Conservation (phyloP, 1,140 invertebrate genomes). For the Zaprionus taronus region DNA sequence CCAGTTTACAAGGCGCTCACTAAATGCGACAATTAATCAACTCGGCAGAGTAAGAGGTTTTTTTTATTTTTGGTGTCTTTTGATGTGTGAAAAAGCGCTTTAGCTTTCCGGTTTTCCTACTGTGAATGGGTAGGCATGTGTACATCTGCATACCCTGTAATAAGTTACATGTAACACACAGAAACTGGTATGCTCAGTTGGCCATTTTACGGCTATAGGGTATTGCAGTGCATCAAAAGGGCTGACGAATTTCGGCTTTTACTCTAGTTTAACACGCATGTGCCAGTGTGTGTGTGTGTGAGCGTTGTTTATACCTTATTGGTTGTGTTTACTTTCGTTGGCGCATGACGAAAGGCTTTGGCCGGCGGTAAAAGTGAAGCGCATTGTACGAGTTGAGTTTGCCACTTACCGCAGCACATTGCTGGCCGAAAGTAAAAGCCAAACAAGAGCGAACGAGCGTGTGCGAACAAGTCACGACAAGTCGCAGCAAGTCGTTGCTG, state of each 20-base stretch:
- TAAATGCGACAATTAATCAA: not conserved
- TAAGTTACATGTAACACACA: no score
- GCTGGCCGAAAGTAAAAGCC: constrained; percentile 71
- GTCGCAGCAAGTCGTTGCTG: not conserved
- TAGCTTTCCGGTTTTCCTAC: not conserved
- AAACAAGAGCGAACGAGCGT: constrained; percentile 14
- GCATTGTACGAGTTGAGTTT: constrained; percentile 12
- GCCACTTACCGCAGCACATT: constrained; percentile 30
- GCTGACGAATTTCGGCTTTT: not conserved
- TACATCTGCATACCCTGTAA: no score
- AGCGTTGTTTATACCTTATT: constrained; percentile 19
- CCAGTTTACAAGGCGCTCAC: not conserved
- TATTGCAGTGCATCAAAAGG: not conserved
- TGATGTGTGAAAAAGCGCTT: not conserved
- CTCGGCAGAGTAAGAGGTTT: not conserved
- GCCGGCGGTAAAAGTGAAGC: constrained; percentile 39
- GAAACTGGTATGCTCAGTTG: not conserved
- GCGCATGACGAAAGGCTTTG: constrained; percentile 32
- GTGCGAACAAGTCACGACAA: constrained; percentile 36
- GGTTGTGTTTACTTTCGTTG: constrained; percentile 14
- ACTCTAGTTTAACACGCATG: not conserved
- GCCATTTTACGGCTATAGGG: not conserved
- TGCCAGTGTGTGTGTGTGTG: not conserved
- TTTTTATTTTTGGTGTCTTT: not conserved
- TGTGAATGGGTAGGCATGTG: not conserved